Percentiles rank a stretch among this genome's conserved stretches.
Conservation (phyloP, 2,797 vertebrate genomes). For the Enoplosus armatus region DNA sequence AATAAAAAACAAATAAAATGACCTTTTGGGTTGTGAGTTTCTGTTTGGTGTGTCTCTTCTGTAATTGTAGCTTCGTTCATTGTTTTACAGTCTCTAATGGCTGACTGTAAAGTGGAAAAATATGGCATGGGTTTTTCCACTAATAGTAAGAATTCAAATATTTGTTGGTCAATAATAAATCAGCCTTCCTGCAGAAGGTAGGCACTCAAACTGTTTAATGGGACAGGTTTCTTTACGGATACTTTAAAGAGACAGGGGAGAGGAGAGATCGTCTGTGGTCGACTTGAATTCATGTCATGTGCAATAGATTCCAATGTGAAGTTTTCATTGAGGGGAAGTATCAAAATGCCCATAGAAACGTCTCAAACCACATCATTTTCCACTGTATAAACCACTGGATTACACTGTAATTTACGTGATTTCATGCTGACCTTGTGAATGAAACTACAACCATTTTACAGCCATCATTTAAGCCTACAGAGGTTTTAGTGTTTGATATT, state of each 20-base stretch:
- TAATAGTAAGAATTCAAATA: conserved; percentile 11
- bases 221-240: not conserved
- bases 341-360: not conserved
- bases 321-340: not conserved
- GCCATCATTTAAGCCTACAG: not conserved
- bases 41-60: not conserved
- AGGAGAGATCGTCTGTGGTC: not conserved
- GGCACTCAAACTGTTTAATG: not conserved
- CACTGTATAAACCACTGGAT: not conserved
- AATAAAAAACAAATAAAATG: not conserved
- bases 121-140: not conserved
- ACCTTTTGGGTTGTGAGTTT: not conserved
- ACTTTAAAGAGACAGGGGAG: not conserved
- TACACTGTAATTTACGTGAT: not conserved
- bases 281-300: not conserved
- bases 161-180: conserved; percentile 2
- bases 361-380: not conserved
- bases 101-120: conserved; percentile 10
- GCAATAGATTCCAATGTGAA: not conserved
- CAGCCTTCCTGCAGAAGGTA: not conserved
- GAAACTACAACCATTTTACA: not conserved
- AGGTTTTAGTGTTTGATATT: not conserved
- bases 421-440: conserved; percentile 7
- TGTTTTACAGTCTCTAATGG: conserved; percentile 5
- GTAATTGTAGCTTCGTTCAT: conserved; percentile 1